These are phyloP conservation scores for Drosophila parabipectinata DNA, from an alignment of 1,140 invertebrate species.

Conservation along the genomic window DNA sequence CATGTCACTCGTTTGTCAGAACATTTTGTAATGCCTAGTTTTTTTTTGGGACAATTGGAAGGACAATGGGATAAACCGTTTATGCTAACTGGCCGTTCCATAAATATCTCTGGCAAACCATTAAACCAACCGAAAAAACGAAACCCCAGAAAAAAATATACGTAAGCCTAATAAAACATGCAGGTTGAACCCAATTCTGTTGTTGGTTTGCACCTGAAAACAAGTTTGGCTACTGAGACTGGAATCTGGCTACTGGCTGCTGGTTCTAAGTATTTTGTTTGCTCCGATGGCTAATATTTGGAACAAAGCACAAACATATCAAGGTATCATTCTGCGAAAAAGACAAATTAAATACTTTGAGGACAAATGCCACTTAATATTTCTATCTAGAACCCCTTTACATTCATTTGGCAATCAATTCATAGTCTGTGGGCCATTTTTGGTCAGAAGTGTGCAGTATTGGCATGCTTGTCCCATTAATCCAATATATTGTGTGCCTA, in stretches of 20 bases:
- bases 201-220: slow-evolving; percentile 27
- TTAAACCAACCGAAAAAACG: slow-evolving; percentile 22
- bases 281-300: slow-evolving; percentile 16
- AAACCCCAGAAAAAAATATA: slow-evolving; percentile 20
- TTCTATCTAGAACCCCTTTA: background rate
- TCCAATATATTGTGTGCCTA: slow-evolving; percentile 28
- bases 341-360: slow-evolving; percentile 1
- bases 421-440: slow-evolving; percentile 7
- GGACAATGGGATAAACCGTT: background rate
- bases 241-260: slow-evolving; percentile 6
- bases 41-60: background rate
- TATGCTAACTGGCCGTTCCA: background rate
- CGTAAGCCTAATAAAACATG: slow-evolving; percentile 33
- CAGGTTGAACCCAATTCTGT: slow-evolving; percentile 17
- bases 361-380: background rate
- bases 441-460: background rate
- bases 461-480: slow-evolving; percentile 32
- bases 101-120: slow-evolving; percentile 26
- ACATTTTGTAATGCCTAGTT: background rate
- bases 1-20: slow-evolving; percentile 3
- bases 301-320: slow-evolving; percentile 17
- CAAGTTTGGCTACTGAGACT: slow-evolving; percentile 38
- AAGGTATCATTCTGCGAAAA: slow-evolving; percentile 1
- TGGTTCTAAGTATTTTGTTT: slow-evolving; percentile 22
- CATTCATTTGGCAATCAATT: slow-evolving; percentile 8